Evolutionary conservation across 2,113 vertebrate species (phyloP), one percentile per base, ranked within the genome.

Genomic region (Laterallus jamaicensis): DNA sequence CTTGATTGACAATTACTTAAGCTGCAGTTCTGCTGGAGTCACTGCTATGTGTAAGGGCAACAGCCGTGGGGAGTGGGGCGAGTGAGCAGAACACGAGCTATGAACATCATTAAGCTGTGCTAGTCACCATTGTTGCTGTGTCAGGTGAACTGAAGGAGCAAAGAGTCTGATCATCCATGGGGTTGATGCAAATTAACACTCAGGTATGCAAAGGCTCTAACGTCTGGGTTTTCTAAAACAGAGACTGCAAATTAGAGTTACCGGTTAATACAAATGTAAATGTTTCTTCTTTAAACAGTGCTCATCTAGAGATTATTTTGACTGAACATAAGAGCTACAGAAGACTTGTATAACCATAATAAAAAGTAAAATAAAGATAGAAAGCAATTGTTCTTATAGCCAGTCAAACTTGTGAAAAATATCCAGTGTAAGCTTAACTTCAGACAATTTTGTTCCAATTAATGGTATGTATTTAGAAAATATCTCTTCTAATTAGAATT

Each of bases 391-490:
- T 88, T 89, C 55, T 91, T 85, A 76, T 82, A 78, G 5, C 24
- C 75, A 88, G 44, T 62, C 14, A 83, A 66, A 85, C 44, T 84
- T 87, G 16, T 82, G 40, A 88, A 92, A 55, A 90, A 80, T 76
- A 76, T 24, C 63, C 31, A 70, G 32, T 0, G 0, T 77, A 79
- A 85, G 4, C 47, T 55, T 77, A 69, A 85, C 87, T 89, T 96
- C 67, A 91, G 40, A 40, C 37, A 76, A 74, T 82, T 91, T 94
- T 66, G 4, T 87, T 95, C 70, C 39, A 90, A 77, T 87, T 95
- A 92, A 71, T 59, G 8, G n/a, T 11, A 47, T 35, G 55, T 63
- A 59, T 93, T 91, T 94, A 80, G 89, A 88, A 95, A 95, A 73
- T 85, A 73, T 75, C 42, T 89, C 70, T 62, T 89, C 15, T 76